phyloP scores from a whole-genome alignment of 2,797 vertebrate species.

The Myoxocephalus aenaeus region DNA sequence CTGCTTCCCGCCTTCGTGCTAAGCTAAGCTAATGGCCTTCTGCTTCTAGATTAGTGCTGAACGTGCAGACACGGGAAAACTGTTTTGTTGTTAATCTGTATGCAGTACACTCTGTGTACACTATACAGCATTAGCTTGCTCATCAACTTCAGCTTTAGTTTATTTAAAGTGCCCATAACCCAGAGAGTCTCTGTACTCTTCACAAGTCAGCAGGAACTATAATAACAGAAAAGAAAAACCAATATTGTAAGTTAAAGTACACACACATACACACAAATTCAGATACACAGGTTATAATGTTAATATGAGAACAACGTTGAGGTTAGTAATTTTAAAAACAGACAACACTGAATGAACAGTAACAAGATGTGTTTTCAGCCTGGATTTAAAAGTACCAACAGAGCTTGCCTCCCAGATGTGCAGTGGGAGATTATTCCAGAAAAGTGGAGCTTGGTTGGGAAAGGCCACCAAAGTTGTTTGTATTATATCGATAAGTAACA shows the following conservation, averaged over 20 bases:
- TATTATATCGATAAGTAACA: background rate
- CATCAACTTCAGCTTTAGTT: background rate
- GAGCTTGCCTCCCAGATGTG: background rate
- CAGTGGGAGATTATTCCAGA: background rate
- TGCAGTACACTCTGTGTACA: background rate
- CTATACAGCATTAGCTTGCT: background rate
- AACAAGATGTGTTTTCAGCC: background rate
- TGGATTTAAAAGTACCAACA: background rate
- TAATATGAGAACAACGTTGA: background rate
- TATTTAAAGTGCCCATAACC: background rate
- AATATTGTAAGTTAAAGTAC: background rate
- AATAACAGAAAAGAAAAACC: background rate
- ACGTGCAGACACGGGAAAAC: background rate
- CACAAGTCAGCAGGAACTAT: background rate
- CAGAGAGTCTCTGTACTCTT: background rate
- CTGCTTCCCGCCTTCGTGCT: background rate
- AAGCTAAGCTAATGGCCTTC: background rate
- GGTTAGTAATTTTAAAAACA: background rate
- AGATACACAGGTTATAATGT: background rate
- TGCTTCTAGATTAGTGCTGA: background rate
- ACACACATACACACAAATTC: background rate
- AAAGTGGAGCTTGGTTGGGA: background rate
- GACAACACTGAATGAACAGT: background rate
- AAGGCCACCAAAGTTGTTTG: background rate
- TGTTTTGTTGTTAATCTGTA: background rate